These are phyloP conservation scores for Venturia canescens DNA, from an alignment of 1,140 invertebrate genomes.

Conservation along the genomic window DNA sequence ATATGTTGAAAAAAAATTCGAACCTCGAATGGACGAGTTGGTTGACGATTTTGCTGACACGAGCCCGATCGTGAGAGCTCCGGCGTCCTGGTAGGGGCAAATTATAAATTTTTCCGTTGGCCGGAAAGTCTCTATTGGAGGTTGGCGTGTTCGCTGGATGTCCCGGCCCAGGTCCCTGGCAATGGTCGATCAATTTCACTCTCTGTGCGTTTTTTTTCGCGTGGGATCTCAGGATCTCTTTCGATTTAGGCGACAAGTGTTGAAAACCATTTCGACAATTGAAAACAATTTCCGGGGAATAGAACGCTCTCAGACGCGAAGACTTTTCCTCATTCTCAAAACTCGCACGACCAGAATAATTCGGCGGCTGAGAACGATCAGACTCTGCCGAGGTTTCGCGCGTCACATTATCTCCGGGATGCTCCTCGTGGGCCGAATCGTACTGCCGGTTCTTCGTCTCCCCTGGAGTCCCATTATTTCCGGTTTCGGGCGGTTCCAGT, in stretches of 20 bases:
- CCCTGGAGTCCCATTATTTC: conserved; percentile 8
- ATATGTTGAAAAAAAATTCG: neutral
- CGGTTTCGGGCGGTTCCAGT: conserved; percentile 11
- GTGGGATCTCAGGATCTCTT: no score
- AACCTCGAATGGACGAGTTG: conserved; percentile 15
- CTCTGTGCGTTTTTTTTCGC: no score
- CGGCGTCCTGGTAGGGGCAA: neutral
- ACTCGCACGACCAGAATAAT: neutral
- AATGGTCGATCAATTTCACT: no score
- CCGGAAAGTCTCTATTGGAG: neutral
- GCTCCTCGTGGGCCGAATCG: neutral
- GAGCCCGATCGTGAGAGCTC: conserved; percentile 40
- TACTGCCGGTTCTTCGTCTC: neutral
- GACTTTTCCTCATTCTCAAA: neutral
- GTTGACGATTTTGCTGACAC: conserved; percentile 58
- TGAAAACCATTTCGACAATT: neutral
- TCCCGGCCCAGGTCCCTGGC: no score
- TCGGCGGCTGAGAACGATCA: neutral
- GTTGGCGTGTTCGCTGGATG: no score
- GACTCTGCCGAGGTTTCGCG: neutral
- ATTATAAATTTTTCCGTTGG: neutral
- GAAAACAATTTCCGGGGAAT: neutral
- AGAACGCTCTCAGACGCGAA: neutral
- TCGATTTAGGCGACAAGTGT: no score
- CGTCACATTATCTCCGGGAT: neutral